Evolutionary conservation across 2,797 vertebrate species (phyloP).

Genomic region (Perodicticus potto): DNA sequence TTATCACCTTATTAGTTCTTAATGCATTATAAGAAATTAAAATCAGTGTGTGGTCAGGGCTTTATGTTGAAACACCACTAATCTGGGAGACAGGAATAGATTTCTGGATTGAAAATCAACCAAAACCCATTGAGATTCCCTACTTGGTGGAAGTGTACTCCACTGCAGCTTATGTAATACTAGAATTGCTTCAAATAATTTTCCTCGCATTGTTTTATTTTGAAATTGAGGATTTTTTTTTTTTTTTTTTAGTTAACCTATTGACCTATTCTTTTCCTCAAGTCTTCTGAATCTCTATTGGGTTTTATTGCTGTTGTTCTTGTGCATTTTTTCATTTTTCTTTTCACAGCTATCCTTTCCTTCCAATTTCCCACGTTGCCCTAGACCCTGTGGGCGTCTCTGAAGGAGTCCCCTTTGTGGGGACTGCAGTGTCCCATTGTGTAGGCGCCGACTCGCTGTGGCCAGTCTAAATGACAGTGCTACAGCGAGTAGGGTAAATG

Average conservation of each 20-base stretch:
- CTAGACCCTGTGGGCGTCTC: background rate
- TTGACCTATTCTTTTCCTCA: background rate
- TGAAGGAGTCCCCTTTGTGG: background rate
- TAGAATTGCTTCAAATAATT: background rate
- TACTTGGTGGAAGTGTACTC: background rate
- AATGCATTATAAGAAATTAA: background rate
- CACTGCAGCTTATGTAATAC: background rate
- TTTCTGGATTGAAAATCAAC: background rate
- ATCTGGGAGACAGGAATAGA: background rate
- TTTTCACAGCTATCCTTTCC: background rate
- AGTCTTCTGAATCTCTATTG: background rate
- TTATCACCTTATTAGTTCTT: background rate
- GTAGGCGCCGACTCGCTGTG: background rate
- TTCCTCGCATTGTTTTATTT: background rate
- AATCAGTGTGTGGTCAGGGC: background rate
- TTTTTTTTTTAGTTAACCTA: too few relatives aligned
- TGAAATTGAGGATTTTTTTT: background rate
- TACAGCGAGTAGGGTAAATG: too few relatives aligned
- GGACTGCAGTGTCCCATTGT: background rate
- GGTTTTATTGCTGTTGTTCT: background rate
- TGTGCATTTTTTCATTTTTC: background rate
- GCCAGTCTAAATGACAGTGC: too few relatives aligned
- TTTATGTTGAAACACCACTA: background rate
- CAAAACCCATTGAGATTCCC: background rate
- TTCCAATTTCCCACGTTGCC: background rate